Conservation (phyloP, 2,797 vertebrate genomes). For the Odontamblyopus lacepedii region DNA sequence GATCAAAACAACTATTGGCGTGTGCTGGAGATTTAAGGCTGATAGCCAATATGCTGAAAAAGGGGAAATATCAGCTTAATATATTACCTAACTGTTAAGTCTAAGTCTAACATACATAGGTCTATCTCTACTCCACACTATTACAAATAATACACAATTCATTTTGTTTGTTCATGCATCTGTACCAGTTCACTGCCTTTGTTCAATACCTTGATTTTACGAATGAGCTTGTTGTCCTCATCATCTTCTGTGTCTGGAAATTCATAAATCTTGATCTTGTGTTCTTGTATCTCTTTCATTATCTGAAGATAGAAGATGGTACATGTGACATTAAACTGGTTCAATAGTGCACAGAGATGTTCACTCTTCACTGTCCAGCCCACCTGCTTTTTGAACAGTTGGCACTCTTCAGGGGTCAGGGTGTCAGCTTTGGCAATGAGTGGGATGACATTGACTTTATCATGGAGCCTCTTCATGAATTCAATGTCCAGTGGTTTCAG, state of each 20-base stretch:
- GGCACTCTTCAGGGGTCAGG: constrained; percentile 83
- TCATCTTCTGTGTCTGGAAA: constrained; percentile 84
- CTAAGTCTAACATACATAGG: no score
- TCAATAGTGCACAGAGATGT: background rate
- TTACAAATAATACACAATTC: background rate
- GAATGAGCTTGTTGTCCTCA: constrained; percentile 82
- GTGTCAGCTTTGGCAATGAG: constrained; percentile 85
- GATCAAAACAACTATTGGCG: no score
- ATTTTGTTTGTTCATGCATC: background rate
- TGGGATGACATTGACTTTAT: constrained; percentile 86
- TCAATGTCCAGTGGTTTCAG: constrained; percentile 85
- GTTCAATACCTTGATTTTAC: constrained; percentile 81
- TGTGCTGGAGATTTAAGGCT: background rate
- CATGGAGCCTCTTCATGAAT: constrained; percentile 85
- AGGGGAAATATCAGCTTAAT: no score
- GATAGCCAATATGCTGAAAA: no score
- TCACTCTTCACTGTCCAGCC: background rate
- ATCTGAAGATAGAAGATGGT: constrained; percentile 62
- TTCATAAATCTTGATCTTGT: constrained; percentile 85
- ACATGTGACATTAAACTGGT: background rate
- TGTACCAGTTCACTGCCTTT: background rate
- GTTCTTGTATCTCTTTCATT: constrained; percentile 86
- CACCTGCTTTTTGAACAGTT: constrained; percentile 86
- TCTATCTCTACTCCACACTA: background rate
- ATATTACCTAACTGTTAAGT: no score